phyloP scores from a whole-genome alignment of 2,888 invertebrate genomes.

The Psylliodes chrysocephalus region DNA sequence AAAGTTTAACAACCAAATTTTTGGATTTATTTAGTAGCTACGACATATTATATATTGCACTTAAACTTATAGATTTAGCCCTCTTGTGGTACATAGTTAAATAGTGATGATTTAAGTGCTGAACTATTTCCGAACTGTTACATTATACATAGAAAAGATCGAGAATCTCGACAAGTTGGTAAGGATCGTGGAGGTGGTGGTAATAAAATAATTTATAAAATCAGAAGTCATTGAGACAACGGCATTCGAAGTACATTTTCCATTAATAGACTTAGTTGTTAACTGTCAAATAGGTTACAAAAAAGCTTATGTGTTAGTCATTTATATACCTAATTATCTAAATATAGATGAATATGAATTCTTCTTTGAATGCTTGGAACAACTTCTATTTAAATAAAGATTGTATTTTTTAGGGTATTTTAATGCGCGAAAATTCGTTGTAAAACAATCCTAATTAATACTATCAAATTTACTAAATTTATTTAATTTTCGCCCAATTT shows the following conservation, averaged over 20 bases:
- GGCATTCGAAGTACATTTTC: not conserved
- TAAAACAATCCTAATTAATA: not conserved
- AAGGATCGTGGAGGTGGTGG: too few relatives aligned
- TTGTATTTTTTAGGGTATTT: constrained; percentile 9
- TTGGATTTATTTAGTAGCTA: too few relatives aligned
- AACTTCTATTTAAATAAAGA: not conserved
- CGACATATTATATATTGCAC: too few relatives aligned
- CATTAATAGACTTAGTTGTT: constrained; percentile 3
- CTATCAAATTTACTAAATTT: not conserved
- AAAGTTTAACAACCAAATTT: too few relatives aligned
- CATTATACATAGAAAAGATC: constrained; percentile 18
- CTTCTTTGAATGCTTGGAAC: constrained; percentile 8
- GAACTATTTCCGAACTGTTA: constrained; percentile 11
- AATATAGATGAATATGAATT: constrained; percentile 2
- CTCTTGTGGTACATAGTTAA: constrained; percentile 16
- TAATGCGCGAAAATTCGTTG: constrained; percentile 3
- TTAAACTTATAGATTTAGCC: too few relatives aligned
- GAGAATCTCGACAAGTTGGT: not conserved
- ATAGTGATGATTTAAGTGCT: not conserved
- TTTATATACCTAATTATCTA: constrained; percentile 8
- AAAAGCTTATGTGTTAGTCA: not conserved
- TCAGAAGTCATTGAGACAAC: not conserved
- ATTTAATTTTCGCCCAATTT: too few relatives aligned
- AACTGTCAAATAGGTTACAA: constrained; percentile 1
- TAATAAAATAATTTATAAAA: not conserved